phyloP scores from a whole-genome alignment of 2,113 vertebrate species.

The Caracal caracal region DNA sequence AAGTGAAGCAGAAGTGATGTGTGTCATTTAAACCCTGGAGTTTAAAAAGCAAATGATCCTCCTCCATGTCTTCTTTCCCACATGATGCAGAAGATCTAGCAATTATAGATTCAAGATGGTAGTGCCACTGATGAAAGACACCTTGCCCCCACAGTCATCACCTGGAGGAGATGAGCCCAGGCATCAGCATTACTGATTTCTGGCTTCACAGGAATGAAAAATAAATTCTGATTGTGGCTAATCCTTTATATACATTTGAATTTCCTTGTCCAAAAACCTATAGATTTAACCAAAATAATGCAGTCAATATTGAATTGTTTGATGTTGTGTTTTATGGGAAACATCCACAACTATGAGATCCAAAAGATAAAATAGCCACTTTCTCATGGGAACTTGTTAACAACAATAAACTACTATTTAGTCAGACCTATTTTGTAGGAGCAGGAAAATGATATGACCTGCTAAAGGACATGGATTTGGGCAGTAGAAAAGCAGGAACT shows the following conservation, averaged over 20 bases:
- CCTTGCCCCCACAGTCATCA: not conserved
- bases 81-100: accelerated
- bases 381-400: not conserved
- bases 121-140: not conserved
- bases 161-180: not conserved
- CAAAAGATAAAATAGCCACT: not conserved
- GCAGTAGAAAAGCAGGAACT: not conserved
- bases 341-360: not conserved
- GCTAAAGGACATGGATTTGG: not conserved
- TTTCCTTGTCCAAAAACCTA: not conserved
- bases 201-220: not conserved
- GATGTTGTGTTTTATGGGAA: not conserved
- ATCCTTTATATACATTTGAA: not conserved
- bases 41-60: not conserved
- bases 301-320: not conserved
- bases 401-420: not conserved
- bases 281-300: not conserved
- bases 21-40: not conserved
- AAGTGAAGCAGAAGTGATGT: not conserved
- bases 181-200: not conserved
- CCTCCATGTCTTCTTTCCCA: not conserved
- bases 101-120: not conserved
- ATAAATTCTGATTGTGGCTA: not conserved
- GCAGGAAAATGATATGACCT: not conserved
- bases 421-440: not conserved